Evolutionary conservation across 1,140 invertebrate species (phyloP).

Genomic region (Lamellibrachia luymesi): DNA sequence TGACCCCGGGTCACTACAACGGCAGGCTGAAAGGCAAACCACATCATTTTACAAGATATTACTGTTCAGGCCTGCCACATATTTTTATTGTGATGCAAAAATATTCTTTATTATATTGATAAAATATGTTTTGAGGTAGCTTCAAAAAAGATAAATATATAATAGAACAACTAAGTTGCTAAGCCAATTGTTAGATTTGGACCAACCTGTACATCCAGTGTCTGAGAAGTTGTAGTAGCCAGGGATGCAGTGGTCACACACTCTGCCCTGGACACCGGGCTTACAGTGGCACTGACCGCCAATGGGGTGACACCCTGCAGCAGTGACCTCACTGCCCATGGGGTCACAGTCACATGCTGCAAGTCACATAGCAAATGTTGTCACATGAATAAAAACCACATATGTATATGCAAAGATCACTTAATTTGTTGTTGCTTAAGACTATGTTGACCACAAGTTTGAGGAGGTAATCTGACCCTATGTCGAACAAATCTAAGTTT

Average conservation of each 20-base stretch:
- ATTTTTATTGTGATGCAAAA: no score
- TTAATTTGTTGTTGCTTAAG: no score
- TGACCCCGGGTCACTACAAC: constrained; percentile 91
- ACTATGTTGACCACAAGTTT: no score
- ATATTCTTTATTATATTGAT: no score
- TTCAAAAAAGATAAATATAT: no score
- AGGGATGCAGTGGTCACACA: constrained; percentile 91
- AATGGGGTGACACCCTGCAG: constrained; percentile 77
- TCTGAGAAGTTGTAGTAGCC: constrained; percentile 95
- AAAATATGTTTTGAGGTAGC: no score
- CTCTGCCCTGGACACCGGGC: constrained; percentile 85
- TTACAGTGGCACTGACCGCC: constrained; percentile 96
- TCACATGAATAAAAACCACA: background rate
- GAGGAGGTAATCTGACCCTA: no score
- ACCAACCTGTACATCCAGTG: constrained; percentile 76
- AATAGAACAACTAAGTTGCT: no score
- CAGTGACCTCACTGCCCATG: constrained; percentile 80
- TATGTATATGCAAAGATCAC: no score
- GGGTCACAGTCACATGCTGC: constrained; percentile 85
- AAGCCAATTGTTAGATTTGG: no score
- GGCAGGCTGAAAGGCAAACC: constrained; percentile 68
- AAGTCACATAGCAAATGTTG: constrained; percentile 10
- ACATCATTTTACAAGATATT: background rate
- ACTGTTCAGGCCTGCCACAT: no score
- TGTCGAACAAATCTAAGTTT: no score